These are phyloP conservation scores for Coregonus ussuriensis DNA, from an alignment of 2,797 vertebrate genomes.

Conservation along the genomic window DNA sequence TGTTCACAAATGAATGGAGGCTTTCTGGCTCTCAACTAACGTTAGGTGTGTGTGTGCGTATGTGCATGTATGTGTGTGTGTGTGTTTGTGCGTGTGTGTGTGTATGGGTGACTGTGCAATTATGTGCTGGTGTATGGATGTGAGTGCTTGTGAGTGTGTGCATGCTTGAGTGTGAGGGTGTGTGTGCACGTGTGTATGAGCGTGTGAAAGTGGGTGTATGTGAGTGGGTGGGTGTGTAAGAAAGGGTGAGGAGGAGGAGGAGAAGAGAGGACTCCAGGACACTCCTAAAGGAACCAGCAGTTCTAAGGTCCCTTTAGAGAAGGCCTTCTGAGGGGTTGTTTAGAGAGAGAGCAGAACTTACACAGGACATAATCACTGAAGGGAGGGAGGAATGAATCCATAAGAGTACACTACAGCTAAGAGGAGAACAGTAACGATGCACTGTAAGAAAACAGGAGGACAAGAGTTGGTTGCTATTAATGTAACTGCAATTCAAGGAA, in stretches of 20 bases:
- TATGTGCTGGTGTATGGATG: background rate
- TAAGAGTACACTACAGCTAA: constrained; percentile 3
- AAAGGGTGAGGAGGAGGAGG: constrained; percentile 33
- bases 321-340: constrained; percentile 33
- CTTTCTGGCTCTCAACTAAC: constrained; percentile 58
- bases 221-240: constrained; percentile 14
- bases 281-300: constrained; percentile 24
- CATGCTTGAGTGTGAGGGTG: background rate
- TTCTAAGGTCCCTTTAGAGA: too few species aligned
- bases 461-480: too few species aligned
- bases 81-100: constrained; percentile 20
- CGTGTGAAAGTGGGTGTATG: constrained; percentile 17
- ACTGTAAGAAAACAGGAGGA: too few species aligned
- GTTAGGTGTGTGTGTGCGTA: constrained; percentile 19
- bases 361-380: constrained; percentile 26
- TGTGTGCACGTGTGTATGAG: background rate
- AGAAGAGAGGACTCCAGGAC: constrained; percentile 44
- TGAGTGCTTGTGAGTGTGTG: constrained; percentile 1
- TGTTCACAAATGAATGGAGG: constrained; percentile 62
- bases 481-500: too few species aligned
- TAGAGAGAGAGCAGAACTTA: constrained; percentile 50
- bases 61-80: constrained; percentile 47
- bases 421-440: too few species aligned
- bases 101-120: constrained; percentile 17
- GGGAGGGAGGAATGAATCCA: constrained; percentile 36